Evolutionary conservation across 2,888 invertebrate genomes (phyloP).

Genomic region (Toxonevra muliebris): DNA sequence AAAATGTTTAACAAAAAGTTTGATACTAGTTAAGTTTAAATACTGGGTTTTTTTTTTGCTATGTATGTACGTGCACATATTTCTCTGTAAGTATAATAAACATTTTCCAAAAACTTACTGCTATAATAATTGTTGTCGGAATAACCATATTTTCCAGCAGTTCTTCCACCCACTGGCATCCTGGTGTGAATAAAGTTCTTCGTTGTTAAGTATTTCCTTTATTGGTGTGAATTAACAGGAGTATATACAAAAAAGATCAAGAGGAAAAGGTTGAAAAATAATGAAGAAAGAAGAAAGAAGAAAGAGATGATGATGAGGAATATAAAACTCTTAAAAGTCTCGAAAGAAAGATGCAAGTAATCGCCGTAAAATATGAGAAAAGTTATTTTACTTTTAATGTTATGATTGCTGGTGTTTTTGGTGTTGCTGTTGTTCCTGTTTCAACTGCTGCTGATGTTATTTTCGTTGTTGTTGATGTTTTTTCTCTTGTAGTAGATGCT

Average conservation of each 20-base stretch:
- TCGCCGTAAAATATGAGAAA: conserved; percentile 11
- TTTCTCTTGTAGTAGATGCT: background rate
- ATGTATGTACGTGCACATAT: no score
- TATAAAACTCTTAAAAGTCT: background rate
- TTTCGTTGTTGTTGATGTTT: background rate
- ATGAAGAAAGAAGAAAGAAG: background rate
- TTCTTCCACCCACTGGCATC: conserved; percentile 75
- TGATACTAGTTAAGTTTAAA: no score
- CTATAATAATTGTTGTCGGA: conserved; percentile 78
- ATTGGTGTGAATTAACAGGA: no score
- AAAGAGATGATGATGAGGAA: background rate
- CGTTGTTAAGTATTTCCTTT: no score
- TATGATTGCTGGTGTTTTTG: background rate
- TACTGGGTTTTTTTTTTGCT: no score
- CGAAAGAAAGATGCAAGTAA: conserved; percentile 1
- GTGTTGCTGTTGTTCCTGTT: background rate
- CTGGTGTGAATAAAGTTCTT: conserved; percentile 25
- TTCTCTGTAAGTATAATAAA: no score
- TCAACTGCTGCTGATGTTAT: background rate
- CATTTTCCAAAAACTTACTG: conserved; percentile 67
- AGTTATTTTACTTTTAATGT: background rate
- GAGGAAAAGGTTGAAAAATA: background rate
- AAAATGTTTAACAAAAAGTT: no score
- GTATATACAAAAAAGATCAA: background rate
- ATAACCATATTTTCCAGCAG: conserved; percentile 82